Evolutionary conservation across 92 coral and sea anemone genomes (phyloP), one percentile per base, ranked within the genome.

Genomic region (Palythoa grandiflora): DNA sequence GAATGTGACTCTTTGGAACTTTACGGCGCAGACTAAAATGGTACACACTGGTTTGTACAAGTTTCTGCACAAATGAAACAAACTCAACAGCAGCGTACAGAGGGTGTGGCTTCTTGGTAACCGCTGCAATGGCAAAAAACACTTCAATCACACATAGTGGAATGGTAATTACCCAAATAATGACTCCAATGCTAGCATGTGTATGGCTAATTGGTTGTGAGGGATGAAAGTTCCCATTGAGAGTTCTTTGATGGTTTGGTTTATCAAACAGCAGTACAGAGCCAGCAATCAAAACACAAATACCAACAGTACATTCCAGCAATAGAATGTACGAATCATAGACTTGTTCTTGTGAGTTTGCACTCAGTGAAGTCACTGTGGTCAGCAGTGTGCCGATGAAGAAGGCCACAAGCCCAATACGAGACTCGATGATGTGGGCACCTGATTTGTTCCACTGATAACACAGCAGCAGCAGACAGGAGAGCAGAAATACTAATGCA

Each of bases 11-110:
- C 28, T 55, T 86, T 48, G 98, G 95, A 12, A 94, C 95, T 80
- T 91, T 94, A 87, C 93, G 98, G 14, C 95, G 98, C 85, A 94
- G 74, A 78, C 95, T 94, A 57, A 94, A 94, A 63, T 94, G 91
- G 87, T 94, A 94, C 10, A 94, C 87, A 17, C 94, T 83, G 2
- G 98, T 93, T 68, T 94, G 98, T 28, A 93, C 78, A 59, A 94
- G 77, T 90, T 93, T 93, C 40, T 94, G 98, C 14, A 89, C 84
- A 8, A 94, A 60, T 1, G 95, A 86, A 5, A 91, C 92, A 87
- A 93, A 94, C 89, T 78, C 84, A 3, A 93, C 79, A 2, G 95
- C 90, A 1, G 95, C 94, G 54, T 92, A 94, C 0, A 78, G 60
- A 0, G 87, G 77, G 19, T 86, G 70, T 2, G 93, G 95, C 1